phyloP scores from a whole-genome alignment of 1,140 invertebrate species.

The Drosophila albomicans region DNA sequence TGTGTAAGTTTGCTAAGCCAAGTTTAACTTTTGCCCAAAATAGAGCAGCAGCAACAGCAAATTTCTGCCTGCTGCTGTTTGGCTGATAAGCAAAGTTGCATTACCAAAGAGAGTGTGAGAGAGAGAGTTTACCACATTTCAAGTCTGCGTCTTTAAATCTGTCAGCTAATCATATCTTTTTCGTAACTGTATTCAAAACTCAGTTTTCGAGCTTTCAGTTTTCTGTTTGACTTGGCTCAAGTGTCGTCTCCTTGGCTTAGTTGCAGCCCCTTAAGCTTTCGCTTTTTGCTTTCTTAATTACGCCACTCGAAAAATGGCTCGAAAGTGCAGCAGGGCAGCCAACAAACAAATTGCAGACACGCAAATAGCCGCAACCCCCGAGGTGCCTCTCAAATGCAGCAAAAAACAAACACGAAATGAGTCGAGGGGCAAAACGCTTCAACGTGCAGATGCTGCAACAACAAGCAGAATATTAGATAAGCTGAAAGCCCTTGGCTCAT shows the following conservation, averaged over 20 bases:
- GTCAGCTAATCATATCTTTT: slow-evolving; percentile 65
- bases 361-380: slow-evolving; percentile 52
- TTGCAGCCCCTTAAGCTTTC: slow-evolving; percentile 52
- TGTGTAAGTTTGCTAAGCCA: slow-evolving; percentile 44
- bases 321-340: slow-evolving; percentile 53
- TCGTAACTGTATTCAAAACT: slow-evolving; percentile 35
- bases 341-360: slow-evolving; percentile 59
- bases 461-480: slow-evolving; percentile 3
- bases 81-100: slow-evolving; percentile 56
- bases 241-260: slow-evolving; percentile 50
- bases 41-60: slow-evolving; percentile 19
- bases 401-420: slow-evolving; percentile 29
- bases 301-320: slow-evolving; percentile 59
- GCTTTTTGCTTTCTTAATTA: slow-evolving; percentile 75
- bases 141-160: slow-evolving; percentile 61
- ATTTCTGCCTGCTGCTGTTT: slow-evolving; percentile 35
- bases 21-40: slow-evolving; percentile 63
- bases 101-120: not conserved
- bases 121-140: slow-evolving; percentile 24
- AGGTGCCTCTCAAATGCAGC: slow-evolving; percentile 17
- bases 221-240: slow-evolving; percentile 49
- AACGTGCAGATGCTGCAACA: not conserved
- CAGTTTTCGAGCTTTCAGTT: slow-evolving; percentile 11
- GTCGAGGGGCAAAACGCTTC: slow-evolving; percentile 5
- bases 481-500: not conserved